These are phyloP conservation scores for Phyllostomus discolor DNA, from an alignment of 2,113 vertebrate genomes.

Conservation along the genomic window DNA sequence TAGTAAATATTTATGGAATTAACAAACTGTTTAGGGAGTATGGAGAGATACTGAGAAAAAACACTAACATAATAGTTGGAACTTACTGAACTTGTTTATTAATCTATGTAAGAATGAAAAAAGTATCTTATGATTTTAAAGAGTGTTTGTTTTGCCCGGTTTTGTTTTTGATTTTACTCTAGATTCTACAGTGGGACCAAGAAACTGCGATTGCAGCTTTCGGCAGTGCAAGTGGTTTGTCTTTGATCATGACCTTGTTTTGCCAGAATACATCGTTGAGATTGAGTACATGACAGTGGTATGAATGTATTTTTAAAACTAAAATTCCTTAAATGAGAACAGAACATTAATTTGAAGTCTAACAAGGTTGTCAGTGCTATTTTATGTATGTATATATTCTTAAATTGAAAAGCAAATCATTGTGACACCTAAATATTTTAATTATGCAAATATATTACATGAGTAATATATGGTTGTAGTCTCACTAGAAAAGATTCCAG, in stretches of 20 bases:
- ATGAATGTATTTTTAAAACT: conserved; percentile 42
- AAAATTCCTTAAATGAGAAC: conserved; percentile 4
- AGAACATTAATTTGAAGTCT: conserved; percentile 20
- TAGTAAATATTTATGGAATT: not conserved
- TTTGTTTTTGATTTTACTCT: conserved; percentile 61
- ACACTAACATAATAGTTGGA: not conserved
- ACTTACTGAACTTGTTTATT: not conserved
- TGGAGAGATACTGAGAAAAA: not conserved
- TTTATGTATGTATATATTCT: not conserved
- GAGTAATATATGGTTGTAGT: not conserved
- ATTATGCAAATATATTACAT: not conserved
- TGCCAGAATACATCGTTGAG: conserved; percentile 87
- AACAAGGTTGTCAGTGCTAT: not conserved
- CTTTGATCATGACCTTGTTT: conserved; percentile 85
- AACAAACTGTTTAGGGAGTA: not conserved
- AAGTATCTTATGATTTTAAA: conserved; percentile 2
- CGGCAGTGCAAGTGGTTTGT: conserved; percentile 85
- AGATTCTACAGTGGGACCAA: conserved; percentile 50
- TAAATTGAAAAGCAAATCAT: conserved; percentile 31
- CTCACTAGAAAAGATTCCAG: not conserved
- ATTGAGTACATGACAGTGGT: conserved; percentile 86
- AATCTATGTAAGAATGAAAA: not conserved
- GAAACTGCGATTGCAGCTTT: conserved; percentile 75
- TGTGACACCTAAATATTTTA: conserved; percentile 2
- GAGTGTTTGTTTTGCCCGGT: not conserved